Evolutionary conservation across 2,113 vertebrate genomes (phyloP).

Genomic region (Synchiropus splendidus): DNA sequence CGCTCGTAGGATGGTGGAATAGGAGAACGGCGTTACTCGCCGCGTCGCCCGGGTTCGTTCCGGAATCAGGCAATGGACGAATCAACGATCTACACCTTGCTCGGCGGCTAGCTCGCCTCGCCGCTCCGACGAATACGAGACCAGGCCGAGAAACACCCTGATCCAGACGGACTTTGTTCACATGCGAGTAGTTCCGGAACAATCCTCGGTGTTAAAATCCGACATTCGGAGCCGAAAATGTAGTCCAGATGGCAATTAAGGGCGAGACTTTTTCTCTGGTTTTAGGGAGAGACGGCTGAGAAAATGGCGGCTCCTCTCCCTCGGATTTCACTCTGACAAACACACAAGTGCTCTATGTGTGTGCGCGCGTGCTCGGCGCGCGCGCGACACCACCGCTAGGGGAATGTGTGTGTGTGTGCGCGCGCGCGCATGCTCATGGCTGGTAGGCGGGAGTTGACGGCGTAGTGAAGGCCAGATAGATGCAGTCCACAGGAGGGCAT

Average conservation of each 20-base stretch:
- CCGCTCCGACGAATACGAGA: slow-evolving; percentile 40
- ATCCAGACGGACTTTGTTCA: slow-evolving; percentile 24
- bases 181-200: slow-evolving; percentile 12
- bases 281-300: slow-evolving; percentile 78
- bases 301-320: slow-evolving; percentile 90
- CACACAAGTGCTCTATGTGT: slow-evolving; percentile 68
- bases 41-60: slow-evolving; percentile 56
- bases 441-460: slow-evolving; percentile 65
- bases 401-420: slow-evolving; percentile 1
- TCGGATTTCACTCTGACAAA: slow-evolving; percentile 82
- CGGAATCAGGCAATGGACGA: slow-evolving; percentile 72
- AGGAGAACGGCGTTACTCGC: slow-evolving; percentile 23
- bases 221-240: slow-evolving; percentile 16
- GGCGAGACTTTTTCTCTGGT: slow-evolving; percentile 59
- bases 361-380: slow-evolving; percentile 9
- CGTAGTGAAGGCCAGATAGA: slow-evolving; percentile 47
- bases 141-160: slow-evolving; percentile 47
- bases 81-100: slow-evolving; percentile 61
- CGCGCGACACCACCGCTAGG: no score
- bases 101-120: slow-evolving; percentile 51
- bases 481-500: slow-evolving; percentile 57
- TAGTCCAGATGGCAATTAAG: slow-evolving; percentile 36
- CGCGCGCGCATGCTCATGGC: slow-evolving; percentile 9
- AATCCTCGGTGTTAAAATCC: slow-evolving; percentile 27
- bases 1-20: slow-evolving; percentile 2